Evolutionary conservation across 2,888 invertebrate genomes (phyloP).

Genomic region (Nomada flava): DNA sequence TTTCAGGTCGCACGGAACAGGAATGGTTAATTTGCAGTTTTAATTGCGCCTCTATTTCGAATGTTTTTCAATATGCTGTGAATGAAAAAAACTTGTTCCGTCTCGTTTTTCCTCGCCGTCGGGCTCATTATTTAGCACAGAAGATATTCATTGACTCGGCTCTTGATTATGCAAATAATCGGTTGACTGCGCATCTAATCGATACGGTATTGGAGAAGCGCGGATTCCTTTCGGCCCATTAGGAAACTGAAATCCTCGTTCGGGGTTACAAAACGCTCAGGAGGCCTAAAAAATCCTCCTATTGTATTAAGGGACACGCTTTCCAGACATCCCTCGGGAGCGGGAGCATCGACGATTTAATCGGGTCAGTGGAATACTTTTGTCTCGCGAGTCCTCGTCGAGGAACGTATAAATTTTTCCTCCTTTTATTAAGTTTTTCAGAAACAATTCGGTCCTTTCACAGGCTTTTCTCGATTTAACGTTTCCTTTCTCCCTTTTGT

Average conservation of each 20-base stretch:
- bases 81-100: no score
- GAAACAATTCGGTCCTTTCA: neutral
- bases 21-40: neutral
- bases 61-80: no score
- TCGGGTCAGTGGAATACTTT: conserved; percentile 40
- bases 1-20: no score
- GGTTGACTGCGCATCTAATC: conserved; percentile 28
- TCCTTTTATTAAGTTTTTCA: neutral
- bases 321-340: neutral
- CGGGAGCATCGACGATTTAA: conserved; percentile 34
- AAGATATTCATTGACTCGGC: neutral
- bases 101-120: no score
- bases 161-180: conserved; percentile 36
- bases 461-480: neutral
- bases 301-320: conserved; percentile 31
- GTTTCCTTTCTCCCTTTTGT: neutral
- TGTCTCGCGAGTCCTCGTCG: neutral
- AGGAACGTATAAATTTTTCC: conserved; percentile 5
- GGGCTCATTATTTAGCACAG: no score
- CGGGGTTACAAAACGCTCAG: no score
- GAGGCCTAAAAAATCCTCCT: conserved; percentile 3
- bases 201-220: conserved; percentile 8
- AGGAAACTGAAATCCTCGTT: no score
- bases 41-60: no score
- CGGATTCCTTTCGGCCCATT: no score